These are phyloP conservation scores for Habrosyne pyritoides DNA, from an alignment of 2,888 invertebrate species.

Conservation along the genomic window DNA sequence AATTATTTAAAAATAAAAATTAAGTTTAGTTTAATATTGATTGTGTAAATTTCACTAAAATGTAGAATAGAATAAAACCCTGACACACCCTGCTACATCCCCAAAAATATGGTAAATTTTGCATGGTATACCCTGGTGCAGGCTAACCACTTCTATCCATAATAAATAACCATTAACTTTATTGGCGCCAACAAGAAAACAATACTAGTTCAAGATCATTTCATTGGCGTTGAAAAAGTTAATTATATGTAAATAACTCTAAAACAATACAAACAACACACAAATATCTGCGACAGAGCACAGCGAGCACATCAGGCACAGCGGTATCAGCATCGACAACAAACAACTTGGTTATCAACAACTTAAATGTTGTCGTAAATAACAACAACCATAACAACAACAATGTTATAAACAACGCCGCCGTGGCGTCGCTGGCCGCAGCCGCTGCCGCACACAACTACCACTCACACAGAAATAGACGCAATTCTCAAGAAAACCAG, in stretches of 20 bases:
- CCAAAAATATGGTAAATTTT: neutral
- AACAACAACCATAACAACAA: conserved; percentile 82
- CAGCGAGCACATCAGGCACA: conserved; percentile 70
- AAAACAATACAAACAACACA: conserved; percentile 14
- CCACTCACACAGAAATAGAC: conserved; percentile 74
- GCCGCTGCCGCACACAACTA: conserved; percentile 79
- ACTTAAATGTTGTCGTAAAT: conserved; percentile 78
- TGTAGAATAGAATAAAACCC: neutral
- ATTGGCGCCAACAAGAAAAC: neutral
- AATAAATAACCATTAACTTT: neutral
- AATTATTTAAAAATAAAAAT: too few species aligned
- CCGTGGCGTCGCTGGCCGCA: conserved; percentile 77
- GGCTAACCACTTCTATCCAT: neutral
- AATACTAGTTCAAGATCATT: neutral
- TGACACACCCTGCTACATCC: neutral
- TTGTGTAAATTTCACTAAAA: neutral
- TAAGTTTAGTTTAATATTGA: too few species aligned
- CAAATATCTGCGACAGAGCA: conserved; percentile 55
- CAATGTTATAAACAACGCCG: conserved; percentile 80
- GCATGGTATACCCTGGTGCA: neutral
- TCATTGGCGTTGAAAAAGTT: neutral
- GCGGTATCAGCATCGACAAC: conserved; percentile 75
- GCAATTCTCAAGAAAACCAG: conserved; percentile 76
- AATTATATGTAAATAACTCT: conserved; percentile 18
- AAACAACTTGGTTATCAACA: conserved; percentile 81